A percentile compares a stretch with the other conserved stretches of the same genome.
phyloP scores from a whole-genome alignment of 2,113 vertebrate genomes.

The Probosciger aterrimus region DNA sequence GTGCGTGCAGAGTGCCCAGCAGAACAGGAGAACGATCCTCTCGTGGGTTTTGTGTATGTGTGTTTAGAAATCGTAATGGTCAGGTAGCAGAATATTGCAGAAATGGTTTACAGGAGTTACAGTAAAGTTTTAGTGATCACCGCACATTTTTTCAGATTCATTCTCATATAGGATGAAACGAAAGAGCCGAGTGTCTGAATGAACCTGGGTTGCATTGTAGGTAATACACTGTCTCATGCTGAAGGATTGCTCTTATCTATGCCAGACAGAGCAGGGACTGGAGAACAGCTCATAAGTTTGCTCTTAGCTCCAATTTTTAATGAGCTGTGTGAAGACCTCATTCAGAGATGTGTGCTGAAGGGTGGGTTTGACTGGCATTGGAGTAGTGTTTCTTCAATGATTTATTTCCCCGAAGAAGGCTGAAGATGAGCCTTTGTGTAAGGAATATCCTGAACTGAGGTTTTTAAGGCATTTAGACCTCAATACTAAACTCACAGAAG shows the following conservation, averaged over 20 bases:
- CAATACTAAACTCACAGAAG: neutral
- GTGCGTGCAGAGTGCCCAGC: neutral
- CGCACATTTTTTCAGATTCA: neutral
- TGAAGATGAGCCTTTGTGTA: neutral
- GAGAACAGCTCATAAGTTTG: neutral
- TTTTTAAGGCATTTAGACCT: neutral
- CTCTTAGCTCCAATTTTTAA: neutral
- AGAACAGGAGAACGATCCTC: accelerated
- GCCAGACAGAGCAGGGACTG: neutral
- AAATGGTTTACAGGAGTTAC: neutral
- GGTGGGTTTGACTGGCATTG: neutral
- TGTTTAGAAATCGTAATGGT: neutral
- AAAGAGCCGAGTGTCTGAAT: neutral
- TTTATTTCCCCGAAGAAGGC: neutral
- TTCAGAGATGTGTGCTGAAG: accelerated
- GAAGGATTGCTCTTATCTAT: neutral
- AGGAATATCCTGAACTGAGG: neutral
- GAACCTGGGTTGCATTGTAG: neutral
- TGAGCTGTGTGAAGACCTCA: neutral
- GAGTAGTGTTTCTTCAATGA: neutral
- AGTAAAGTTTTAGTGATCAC: neutral
- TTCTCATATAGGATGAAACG: accelerated
- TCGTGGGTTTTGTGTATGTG: accelerated
- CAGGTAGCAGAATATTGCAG: neutral
- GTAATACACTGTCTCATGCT: neutral